Conservation (phyloP, 2,888 invertebrate species). For the Acanthosepion pharaonis region DNA sequence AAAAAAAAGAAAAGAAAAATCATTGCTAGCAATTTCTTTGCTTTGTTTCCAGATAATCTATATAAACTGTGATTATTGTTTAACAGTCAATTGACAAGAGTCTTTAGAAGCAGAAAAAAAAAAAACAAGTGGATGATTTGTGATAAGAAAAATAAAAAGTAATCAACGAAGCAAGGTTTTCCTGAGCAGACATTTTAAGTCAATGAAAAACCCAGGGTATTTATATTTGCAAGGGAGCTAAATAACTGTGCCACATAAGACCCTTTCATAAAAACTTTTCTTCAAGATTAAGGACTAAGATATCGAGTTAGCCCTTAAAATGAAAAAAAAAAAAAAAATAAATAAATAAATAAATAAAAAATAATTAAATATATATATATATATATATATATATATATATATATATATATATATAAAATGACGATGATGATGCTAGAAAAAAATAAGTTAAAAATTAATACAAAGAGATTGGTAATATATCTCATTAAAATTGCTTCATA, state of each 20-base stretch:
- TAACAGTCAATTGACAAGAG: no score
- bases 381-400: no score
- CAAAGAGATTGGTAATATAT: not conserved
- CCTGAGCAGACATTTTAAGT: not conserved
- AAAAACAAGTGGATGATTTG: no score
- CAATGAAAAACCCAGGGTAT: not conserved
- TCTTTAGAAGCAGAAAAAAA: no score
- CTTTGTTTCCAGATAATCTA: no score
- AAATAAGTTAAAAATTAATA: not conserved
- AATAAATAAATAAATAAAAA: not conserved
- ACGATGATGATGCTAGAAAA: not conserved
- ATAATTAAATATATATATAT: no score
- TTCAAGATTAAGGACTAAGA: not conserved
- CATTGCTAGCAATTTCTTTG: no score
- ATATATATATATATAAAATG: not conserved
- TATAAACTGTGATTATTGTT: no score
- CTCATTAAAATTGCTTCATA: not conserved
- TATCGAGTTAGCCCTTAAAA: not conserved
- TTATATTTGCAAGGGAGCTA: slow-evolving; percentile 14
- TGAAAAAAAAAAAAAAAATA: not conserved
- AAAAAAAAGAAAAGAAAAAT: no score
- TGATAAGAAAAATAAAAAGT: not conserved
- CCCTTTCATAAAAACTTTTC: no score
- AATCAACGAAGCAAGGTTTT: not conserved
- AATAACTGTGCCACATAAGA: slow-evolving; percentile 12